phyloP scores from a whole-genome alignment of 53 echinoderm and acorn worm genomes.

The Henricia sp. region DNA sequence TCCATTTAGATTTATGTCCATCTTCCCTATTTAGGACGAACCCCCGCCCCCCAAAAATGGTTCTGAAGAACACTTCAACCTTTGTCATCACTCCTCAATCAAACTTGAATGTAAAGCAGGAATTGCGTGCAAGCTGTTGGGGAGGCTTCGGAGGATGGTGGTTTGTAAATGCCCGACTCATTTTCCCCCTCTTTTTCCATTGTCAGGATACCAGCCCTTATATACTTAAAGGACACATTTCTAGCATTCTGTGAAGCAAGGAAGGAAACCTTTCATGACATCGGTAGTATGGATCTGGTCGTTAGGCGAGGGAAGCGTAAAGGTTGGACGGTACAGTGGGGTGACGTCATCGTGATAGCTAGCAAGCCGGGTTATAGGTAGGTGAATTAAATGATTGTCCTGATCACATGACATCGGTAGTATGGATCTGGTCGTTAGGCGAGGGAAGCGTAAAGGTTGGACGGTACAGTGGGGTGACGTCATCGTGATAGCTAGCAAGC shows the following conservation, averaged over 20 bases:
- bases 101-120: not conserved
- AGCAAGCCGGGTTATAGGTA: constrained; percentile 83
- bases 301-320: constrained; percentile 68
- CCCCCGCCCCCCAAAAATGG: not conserved
- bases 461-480: no score
- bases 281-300: constrained; percentile 88
- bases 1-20: not conserved
- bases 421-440: no score
- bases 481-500: no score
- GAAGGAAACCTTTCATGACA: constrained; percentile 76
- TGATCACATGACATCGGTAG: no score
- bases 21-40: not conserved
- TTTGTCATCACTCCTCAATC: not conserved
- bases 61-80: not conserved
- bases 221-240: constrained; percentile 81
- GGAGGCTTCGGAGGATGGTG: not conserved
- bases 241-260: constrained; percentile 94
- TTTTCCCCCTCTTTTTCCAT: not conserved
- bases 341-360: constrained; percentile 70
- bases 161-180: not conserved
- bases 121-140: no score
- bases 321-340: constrained; percentile 83
- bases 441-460: no score
- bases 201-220: constrained; percentile 86
- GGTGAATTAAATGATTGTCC: not conserved